Percentiles rank a stretch among this genome's conserved stretches.
Evolutionary conservation across 2,797 vertebrate species (phyloP).

Genomic region (Rhincodon typus): DNA sequence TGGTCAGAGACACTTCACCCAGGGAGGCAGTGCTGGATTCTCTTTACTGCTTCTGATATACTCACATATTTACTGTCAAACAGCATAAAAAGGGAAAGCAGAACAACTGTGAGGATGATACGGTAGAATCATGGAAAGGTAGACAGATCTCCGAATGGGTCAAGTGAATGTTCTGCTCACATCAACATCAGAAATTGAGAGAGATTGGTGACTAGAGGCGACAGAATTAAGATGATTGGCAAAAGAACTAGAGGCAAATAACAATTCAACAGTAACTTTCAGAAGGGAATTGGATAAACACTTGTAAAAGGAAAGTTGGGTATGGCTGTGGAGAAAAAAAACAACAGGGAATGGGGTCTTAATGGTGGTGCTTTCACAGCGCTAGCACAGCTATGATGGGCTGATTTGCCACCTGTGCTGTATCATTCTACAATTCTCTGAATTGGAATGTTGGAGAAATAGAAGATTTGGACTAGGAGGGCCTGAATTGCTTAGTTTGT

Average conservation of each 20-base stretch:
- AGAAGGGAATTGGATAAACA: not conserved
- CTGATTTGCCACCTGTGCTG: not conserved
- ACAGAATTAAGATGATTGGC: not conserved
- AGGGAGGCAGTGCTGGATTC: not conserved
- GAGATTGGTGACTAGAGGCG: not conserved
- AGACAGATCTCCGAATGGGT: not conserved
- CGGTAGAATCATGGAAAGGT: not conserved
- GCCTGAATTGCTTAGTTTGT: not conserved
- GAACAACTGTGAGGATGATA: not conserved
- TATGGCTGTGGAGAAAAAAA: not conserved
- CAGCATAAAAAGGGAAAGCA: conserved; percentile 16
- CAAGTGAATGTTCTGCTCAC: not conserved
- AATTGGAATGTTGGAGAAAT: not conserved
- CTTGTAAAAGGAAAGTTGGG: not conserved
- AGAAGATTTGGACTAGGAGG: not conserved
- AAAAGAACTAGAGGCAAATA: not conserved
- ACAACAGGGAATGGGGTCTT: not conserved
- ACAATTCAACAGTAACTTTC: no score
- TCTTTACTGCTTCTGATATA: not conserved
- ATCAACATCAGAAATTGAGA: not conserved
- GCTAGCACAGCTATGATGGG: not conserved
- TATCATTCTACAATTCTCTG: not conserved
- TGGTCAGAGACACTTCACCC: not conserved
- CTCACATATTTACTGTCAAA: conserved; percentile 27
- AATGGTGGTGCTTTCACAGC: not conserved